phyloP scores from a whole-genome alignment of 2,113 vertebrate species.

The Larimichthys crocea region DNA sequence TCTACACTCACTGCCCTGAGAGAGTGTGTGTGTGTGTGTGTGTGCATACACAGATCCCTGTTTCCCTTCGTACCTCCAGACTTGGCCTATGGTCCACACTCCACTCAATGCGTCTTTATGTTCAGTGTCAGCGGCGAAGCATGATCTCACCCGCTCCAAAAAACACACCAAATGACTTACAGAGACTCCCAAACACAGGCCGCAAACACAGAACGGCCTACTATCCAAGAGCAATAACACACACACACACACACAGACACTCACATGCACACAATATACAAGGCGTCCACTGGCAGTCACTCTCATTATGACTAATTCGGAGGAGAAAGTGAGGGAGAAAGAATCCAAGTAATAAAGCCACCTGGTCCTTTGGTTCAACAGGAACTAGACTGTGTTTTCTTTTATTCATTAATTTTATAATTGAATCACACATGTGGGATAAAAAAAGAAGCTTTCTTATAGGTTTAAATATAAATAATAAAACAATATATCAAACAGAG shows the following conservation, averaged over 20 bases:
- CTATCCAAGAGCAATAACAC: constrained; percentile 74
- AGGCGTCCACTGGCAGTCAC: constrained; percentile 44
- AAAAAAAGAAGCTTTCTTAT: not conserved
- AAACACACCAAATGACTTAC: constrained; percentile 80
- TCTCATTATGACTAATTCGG: constrained; percentile 64
- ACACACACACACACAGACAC: constrained; percentile 47
- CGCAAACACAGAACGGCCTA: constrained; percentile 64
- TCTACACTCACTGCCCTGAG: constrained; percentile 79
- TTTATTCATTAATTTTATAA: not conserved
- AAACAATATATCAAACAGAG: not conserved
- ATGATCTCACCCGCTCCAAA: constrained; percentile 85
- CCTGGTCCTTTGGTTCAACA: constrained; percentile 26
- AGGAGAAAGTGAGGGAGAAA: constrained; percentile 41
- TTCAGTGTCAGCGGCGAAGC: constrained; percentile 76
- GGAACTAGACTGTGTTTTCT: not conserved
- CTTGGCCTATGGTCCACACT: constrained; percentile 79
- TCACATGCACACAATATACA: constrained; percentile 16
- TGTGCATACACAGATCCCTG: constrained; percentile 59
- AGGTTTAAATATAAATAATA: too few relatives aligned
- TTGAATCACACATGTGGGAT: not conserved
- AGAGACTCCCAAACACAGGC: constrained; percentile 75
- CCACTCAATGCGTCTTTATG: constrained; percentile 86
- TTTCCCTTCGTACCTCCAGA: constrained; percentile 76
- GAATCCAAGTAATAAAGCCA: not conserved
- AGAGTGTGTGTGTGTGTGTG: constrained; percentile 49